Evolutionary conservation across 2,888 invertebrate genomes (phyloP).

Genomic region (Melanostoma scalare): DNA sequence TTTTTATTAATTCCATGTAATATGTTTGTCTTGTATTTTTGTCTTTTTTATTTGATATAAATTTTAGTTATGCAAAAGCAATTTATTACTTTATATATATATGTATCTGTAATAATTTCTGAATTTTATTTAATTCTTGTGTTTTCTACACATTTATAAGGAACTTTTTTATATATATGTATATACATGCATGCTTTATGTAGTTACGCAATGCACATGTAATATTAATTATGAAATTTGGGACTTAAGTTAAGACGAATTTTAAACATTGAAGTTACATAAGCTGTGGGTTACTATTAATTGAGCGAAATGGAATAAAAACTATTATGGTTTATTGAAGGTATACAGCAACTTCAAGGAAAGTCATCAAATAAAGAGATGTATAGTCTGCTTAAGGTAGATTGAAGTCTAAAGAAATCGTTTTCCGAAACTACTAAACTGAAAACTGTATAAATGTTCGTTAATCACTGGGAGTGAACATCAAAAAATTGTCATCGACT

Average conservation of each 20-base stretch:
- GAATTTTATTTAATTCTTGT: conserved; percentile 38
- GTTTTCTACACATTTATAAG: conserved; percentile 67
- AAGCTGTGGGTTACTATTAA: conserved; percentile 51
- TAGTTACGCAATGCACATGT: conserved; percentile 34
- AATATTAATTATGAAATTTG: conserved; percentile 17
- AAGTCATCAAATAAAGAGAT: neutral
- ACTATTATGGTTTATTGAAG: neutral
- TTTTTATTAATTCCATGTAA: neutral
- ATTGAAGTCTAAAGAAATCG: too few relatives aligned
- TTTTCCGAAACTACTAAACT: too few relatives aligned
- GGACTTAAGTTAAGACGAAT: neutral
- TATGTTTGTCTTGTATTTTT: conserved; percentile 23
- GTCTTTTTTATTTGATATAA: conserved; percentile 50
- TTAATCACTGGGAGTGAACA: too few relatives aligned
- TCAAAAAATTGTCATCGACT: too few relatives aligned
- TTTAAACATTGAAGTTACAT: neutral
- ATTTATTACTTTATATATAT: conserved; percentile 58
- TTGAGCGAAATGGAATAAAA: conserved; percentile 48
- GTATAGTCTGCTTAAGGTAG: too few relatives aligned
- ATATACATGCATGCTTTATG: conserved; percentile 7
- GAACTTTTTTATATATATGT: conserved; percentile 54
- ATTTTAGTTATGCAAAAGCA: conserved; percentile 67
- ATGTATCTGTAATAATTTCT: conserved; percentile 46
- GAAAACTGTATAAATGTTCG: too few relatives aligned
- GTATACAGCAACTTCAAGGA: neutral